Base-by-base conservation (phyloP, 2,888 invertebrate genomes). In the Mechanitis mazaeus region DNA sequence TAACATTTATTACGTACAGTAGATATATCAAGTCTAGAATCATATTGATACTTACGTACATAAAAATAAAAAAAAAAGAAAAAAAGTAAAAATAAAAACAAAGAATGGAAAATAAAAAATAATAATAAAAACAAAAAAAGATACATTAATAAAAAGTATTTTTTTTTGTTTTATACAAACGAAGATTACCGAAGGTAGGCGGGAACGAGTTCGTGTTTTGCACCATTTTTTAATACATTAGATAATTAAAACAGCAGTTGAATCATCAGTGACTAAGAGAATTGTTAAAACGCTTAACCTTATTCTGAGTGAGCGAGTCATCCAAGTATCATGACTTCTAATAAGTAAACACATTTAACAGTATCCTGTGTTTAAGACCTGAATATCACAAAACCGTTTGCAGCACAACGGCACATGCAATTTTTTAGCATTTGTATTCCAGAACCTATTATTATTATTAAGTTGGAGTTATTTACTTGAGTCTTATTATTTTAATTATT, bases 191-290 rank as follows among this genome's bases (percentile, higher is more conserved):
- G 20, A 78, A 72, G 67, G 47, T 55, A 64, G 56, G 53, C 60
- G 64, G 62, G 65, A 66, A 68, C 67, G 64, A 61, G 61, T 78
- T 79, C 77, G 78, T 76, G 77, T 76, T 72, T 77, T 72, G 80
- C 78, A 80, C 74, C 76, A 75, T 73, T 75, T 72, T 74, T 75
- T 75, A 76, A 78, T 80, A 75, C 76, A 78, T 75, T 71, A 74
- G 2, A 67, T 72, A 69, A 72, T 71, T 55, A 58, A 61, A 61
- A 58, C 74, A 74, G 76, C 73, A 72, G 71, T 81, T 85, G 83
- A 85, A 80, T 85, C 84, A 83, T 76, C 77, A 76, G 77, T 84
- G 85, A 85, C 81, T 84, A 82, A 84, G 74, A 73, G 72, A 67
- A 68, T 83, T 77, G 77, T 76, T 70, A 68, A 65, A 73, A 67